Evolutionary conservation across 2,113 vertebrate species (phyloP).

Genomic region (Python bivittatus): DNA sequence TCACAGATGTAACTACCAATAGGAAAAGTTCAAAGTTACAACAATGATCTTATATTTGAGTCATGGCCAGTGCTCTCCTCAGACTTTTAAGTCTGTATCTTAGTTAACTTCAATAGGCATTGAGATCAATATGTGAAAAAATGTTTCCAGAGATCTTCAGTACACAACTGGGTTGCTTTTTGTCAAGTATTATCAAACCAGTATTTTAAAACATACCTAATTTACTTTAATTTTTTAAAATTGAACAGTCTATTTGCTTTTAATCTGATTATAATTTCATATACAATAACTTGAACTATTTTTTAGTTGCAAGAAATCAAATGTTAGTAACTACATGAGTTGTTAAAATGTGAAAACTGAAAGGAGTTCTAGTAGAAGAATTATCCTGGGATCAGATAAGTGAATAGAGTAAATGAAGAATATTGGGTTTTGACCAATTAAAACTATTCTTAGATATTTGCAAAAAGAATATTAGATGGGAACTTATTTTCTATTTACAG

Average conservation of each 20-base stretch:
- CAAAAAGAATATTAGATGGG: slow-evolving; percentile 28
- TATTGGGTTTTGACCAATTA: slow-evolving; percentile 38
- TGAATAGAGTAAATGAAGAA: slow-evolving; percentile 36
- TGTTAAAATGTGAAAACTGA: slow-evolving; percentile 33
- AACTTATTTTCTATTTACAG: background rate
- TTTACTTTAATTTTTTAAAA: too few species aligned
- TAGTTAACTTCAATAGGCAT: background rate
- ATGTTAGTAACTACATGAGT: slow-evolving; percentile 23
- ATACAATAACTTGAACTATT: background rate
- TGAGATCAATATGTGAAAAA: slow-evolving; percentile 24
- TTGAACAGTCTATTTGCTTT: slow-evolving; percentile 15
- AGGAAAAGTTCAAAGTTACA: background rate
- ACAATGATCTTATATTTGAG: too few species aligned
- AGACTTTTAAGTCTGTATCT: too few species aligned
- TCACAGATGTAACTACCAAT: too few species aligned
- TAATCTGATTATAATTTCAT: slow-evolving; percentile 17
- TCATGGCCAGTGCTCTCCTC: too few species aligned
- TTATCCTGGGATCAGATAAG: slow-evolving; percentile 34
- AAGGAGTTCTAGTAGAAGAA: slow-evolving; percentile 28
- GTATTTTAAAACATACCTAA: slow-evolving; percentile 2
- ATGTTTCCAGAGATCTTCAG: slow-evolving; percentile 16
- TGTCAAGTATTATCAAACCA: background rate
- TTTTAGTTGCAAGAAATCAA: slow-evolving; percentile 26
- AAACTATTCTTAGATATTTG: slow-evolving; percentile 29
- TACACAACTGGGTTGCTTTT: background rate